Evolutionary conservation across 1,140 invertebrate genomes (phyloP).

Genomic region (Plectus sambesii): DNA sequence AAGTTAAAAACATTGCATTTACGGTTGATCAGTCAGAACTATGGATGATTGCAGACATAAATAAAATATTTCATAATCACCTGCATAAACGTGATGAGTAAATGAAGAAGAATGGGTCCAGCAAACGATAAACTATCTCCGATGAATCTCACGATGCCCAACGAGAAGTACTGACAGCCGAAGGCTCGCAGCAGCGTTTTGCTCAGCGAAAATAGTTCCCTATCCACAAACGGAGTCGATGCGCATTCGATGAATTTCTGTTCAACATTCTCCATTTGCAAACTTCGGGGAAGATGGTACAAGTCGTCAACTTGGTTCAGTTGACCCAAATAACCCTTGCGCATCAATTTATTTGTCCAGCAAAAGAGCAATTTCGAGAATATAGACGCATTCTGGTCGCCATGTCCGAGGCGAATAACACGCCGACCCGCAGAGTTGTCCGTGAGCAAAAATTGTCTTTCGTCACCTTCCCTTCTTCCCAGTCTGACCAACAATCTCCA

Average conservation of each 20-base stretch:
- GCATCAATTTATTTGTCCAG: conserved; percentile 37
- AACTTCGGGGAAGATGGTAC: conserved; percentile 32
- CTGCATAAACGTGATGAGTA: conserved; percentile 62
- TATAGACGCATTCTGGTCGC: background rate
- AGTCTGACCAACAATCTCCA: no score
- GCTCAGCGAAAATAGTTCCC: conserved; percentile 54
- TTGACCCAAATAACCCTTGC: conserved; percentile 32
- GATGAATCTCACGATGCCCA: conserved; percentile 73
- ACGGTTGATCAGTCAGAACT: no score
- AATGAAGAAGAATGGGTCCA: conserved; percentile 73
- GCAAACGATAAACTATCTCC: conserved; percentile 71
- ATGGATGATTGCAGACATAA: no score
- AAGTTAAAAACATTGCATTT: conserved; percentile 51
- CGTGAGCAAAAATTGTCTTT: no score
- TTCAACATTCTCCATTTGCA: conserved; percentile 28
- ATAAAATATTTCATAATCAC: no score
- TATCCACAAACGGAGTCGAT: conserved; percentile 27
- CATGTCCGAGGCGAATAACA: background rate
- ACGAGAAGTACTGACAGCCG: conserved; percentile 71
- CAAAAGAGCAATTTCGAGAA: conserved; percentile 41
- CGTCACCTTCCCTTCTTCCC: no score
- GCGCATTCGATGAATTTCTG: conserved; percentile 30
- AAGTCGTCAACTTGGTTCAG: conserved; percentile 37
- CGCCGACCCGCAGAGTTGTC: no score
- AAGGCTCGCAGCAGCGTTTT: conserved; percentile 67